These are phyloP conservation scores for Trichonephila inaurata DNA, from an alignment of 1,140 invertebrate genomes.

Conservation along the genomic window DNA sequence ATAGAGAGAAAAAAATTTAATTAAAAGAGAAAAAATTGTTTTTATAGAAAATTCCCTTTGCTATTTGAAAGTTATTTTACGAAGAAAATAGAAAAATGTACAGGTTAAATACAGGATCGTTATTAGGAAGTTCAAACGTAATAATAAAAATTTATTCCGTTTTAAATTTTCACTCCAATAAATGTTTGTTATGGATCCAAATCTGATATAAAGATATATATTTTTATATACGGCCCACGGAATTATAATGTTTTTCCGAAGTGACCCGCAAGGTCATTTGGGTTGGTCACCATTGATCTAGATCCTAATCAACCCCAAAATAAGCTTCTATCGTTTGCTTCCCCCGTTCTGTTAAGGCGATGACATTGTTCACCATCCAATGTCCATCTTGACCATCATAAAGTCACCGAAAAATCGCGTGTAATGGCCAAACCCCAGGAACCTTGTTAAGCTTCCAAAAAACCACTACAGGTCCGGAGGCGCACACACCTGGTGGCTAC, in stretches of 20 bases:
- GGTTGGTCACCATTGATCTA: no score
- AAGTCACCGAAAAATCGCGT: not conserved
- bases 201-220: no score
- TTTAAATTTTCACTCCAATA: not conserved
- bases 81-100: no score
- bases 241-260: no score
- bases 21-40: no score
- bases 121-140: not conserved
- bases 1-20: no score
- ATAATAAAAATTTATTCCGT: no score
- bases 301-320: not conserved
- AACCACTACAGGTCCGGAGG: not conserved
- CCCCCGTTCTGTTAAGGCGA: not conserved
- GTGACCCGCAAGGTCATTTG: no score
- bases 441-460: not conserved
- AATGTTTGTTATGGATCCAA: not conserved
- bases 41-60: no score
- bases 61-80: no score
- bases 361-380: not conserved
- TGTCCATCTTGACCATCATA: not conserved
- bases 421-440: not conserved
- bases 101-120: not conserved
- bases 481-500: not conserved
- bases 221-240: no score
- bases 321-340: not conserved